Evolutionary conservation across 2,797 vertebrate genomes (phyloP), one percentile per base, ranked within the genome.

Genomic region (Pangasius sanitwongsei): DNA sequence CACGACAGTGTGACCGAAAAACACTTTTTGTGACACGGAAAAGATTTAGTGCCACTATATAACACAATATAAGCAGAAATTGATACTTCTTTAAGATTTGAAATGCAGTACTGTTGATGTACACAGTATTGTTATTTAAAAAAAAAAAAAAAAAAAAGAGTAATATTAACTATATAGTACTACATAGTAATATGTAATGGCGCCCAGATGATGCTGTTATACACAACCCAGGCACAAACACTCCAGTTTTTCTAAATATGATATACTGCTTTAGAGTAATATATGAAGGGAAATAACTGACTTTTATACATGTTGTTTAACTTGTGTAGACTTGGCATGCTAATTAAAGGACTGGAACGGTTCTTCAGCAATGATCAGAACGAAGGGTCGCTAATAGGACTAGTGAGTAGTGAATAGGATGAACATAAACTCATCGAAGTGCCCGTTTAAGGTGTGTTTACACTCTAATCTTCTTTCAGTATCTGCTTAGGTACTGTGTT

Each of bases 241-340:
- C 83, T 90, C 44, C 34, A 63, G 61, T 7, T 86, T 77, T 89
- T 57, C 25, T 50, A 34, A 34, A 65, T 50, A 1, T 18, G 1
- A 28, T 16, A 1, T 80, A 59, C 53, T 59, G 31, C 53, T 34
- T 37, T 82, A 13, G 20, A 59, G 53, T 23, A 9, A 75, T 8
- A 41, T 83, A 83, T 67, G 23, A 85, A 74, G 34, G 37, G 50
- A 87, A 74, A 72, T 70, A 63, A 37, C 16, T 18, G 25, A 63
- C 41, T 85, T 82, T 37, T 84, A 16, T 85, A 28, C 6, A 28
- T 63, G n/a, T 11, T 44, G 37, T 65, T 34, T 20, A 31, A 55
- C 50, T 83, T 59, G 18, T 81, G 55, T 63, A 28, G 6, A 25
- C 77, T 23, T 61, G 31, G 12, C 53, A 7, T 83, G 25, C 55